Evolutionary conservation across 2,797 vertebrate genomes (phyloP).

Genomic region (Harpagifer antarcticus): DNA sequence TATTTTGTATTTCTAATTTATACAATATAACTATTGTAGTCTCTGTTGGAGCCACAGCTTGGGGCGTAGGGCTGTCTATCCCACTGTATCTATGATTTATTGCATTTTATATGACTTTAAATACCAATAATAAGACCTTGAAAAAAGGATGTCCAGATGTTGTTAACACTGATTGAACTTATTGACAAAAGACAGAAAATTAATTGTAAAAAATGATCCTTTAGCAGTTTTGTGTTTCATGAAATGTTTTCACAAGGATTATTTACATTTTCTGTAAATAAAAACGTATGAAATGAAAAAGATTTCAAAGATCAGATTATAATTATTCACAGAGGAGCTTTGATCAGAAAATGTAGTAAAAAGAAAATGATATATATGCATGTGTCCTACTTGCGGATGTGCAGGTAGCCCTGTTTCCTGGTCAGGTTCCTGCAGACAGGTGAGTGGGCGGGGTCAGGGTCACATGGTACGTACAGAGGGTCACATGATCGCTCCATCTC

Average conservation of each 20-base stretch:
- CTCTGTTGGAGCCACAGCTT: no score
- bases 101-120: no score
- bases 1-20: no score
- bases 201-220: no score
- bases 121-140: no score
- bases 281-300: neutral
- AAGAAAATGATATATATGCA: neutral
- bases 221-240: no score
- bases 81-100: no score
- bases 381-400: constrained; percentile 92
- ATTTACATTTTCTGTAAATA: neutral
- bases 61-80: no score
- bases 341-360: neutral
- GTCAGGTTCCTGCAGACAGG: constrained; percentile 94
- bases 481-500: constrained; percentile 94
- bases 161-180: no score
- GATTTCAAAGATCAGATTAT: neutral
- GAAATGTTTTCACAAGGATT: neutral
- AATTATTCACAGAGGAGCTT: neutral
- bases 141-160: no score
- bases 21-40: no score
- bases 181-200: no score
- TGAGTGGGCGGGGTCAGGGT: constrained; percentile 91
- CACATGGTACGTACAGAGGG: constrained; percentile 90
- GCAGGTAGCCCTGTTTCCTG: constrained; percentile 96